phyloP scores from a whole-genome alignment of 2,113 vertebrate genomes.

The Thymallus thymallus region DNA sequence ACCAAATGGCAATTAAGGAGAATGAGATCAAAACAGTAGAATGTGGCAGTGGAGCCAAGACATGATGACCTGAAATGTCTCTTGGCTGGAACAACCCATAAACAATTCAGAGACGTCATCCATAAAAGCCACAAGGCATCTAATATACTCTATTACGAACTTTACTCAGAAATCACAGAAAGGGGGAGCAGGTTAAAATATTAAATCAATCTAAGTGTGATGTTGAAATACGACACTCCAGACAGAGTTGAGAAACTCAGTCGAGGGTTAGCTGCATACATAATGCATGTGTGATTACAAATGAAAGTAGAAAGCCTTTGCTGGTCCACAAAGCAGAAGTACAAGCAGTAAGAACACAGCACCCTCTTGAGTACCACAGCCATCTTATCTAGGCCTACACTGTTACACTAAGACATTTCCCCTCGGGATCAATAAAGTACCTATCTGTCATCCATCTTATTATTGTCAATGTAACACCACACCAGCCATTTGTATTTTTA shows the following conservation, averaged over 20 bases:
- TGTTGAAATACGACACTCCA: not conserved
- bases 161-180: not conserved
- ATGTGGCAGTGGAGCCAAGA: not conserved
- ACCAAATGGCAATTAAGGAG: not conserved
- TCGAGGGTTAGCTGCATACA: not conserved
- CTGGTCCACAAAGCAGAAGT: too few species aligned
- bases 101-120: not conserved
- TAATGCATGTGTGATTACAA: too few species aligned
- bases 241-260: not conserved
- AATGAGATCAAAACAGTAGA: not conserved
- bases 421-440: too few species aligned
- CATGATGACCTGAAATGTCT: not conserved
- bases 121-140: conserved; percentile 1
- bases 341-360: too few species aligned
- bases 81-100: not conserved
- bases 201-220: not conserved
- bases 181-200: not conserved
- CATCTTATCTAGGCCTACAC: too few species aligned
- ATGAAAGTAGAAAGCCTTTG: too few species aligned
- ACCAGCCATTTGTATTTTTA: not conserved
- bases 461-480: too few species aligned
- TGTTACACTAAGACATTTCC: too few species aligned
- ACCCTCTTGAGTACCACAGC: too few species aligned
- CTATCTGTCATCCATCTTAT: too few species aligned
- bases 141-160: not conserved